These are phyloP conservation scores for Caradrina clavipalpis DNA, from an alignment of 2,888 invertebrate genomes.

Conservation along the genomic window DNA sequence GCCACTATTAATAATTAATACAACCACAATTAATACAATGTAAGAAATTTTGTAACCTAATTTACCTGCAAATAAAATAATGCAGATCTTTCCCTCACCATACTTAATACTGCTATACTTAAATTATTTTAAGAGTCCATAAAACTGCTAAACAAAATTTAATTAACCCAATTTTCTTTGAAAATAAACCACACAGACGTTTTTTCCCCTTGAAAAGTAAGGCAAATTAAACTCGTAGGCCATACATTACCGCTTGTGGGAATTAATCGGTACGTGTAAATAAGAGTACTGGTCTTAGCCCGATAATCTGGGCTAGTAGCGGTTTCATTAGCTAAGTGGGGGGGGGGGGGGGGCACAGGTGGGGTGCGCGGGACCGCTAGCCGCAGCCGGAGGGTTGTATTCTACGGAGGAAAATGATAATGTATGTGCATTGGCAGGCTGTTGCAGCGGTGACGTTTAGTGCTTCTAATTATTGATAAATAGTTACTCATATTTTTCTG, in stretches of 20 bases:
- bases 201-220: not conserved
- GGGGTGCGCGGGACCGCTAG: slow-evolving; percentile 23
- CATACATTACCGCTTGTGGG: slow-evolving; percentile 23
- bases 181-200: not conserved
- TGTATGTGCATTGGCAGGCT: not conserved
- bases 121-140: not conserved
- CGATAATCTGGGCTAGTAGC: slow-evolving; percentile 36
- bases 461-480: not conserved
- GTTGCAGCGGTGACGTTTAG: not conserved
- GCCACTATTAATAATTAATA: no score
- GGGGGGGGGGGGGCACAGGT: slow-evolving; percentile 11
- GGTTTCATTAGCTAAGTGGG: slow-evolving; percentile 65
- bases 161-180: not conserved
- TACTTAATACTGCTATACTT: not conserved
- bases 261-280: slow-evolving; percentile 52
- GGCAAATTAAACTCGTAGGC: slow-evolving; percentile 16
- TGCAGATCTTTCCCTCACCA: not conserved
- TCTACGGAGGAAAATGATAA: slow-evolving; percentile 7
- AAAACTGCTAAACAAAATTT: not conserved
- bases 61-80: no score
- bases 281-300: slow-evolving; percentile 37
- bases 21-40: no score
- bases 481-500: not conserved
- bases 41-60: no score
- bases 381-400: slow-evolving; percentile 27